phyloP scores from a whole-genome alignment of 1,140 invertebrate genomes.

The Apis cerana region DNA sequence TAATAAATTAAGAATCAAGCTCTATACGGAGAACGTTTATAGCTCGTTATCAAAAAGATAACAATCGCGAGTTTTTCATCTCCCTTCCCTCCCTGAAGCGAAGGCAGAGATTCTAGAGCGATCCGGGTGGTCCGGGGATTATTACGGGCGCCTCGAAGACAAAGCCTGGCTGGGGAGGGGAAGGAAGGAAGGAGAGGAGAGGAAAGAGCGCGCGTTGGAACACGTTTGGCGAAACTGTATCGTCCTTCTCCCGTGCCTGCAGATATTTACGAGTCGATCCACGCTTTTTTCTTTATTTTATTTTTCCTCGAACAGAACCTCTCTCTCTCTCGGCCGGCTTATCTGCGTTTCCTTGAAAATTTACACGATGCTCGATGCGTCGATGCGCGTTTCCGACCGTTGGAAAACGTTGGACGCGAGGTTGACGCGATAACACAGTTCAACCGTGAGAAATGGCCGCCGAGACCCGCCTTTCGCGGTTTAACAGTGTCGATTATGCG shows the following conservation, averaged over 20 bases:
- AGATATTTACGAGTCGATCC: conserved; percentile 47
- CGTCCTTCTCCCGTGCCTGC: background rate
- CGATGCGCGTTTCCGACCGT: background rate
- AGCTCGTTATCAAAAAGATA: background rate
- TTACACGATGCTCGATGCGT: conserved; percentile 1
- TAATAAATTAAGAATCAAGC: too few relatives aligned
- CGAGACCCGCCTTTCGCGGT: background rate
- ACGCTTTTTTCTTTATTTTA: conserved; percentile 37
- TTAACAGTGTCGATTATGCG: conserved; percentile 49
- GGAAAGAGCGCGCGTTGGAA: background rate
- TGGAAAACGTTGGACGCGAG: conserved; percentile 50
- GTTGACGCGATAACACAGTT: conserved; percentile 60
- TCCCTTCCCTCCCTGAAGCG: background rate
- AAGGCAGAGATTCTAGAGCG: background rate
- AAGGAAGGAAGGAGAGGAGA: too few relatives aligned
- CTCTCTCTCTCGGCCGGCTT: conserved; percentile 19
- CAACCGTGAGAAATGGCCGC: conserved; percentile 61
- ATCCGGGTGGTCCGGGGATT: conserved; percentile 58
- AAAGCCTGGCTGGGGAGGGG: conserved; percentile 37
- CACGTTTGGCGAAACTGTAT: background rate
- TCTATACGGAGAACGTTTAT: too few relatives aligned
- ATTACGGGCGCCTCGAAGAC: conserved; percentile 59
- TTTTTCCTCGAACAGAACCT: too few relatives aligned
- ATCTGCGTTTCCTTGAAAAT: conserved; percentile 38
- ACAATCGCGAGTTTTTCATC: background rate